A percentile compares a stretch with the other conserved stretches of the same genome.
Conservation (phyloP, 30 jellyfish, hydroid and myxozoan species). For the Mastigias papua region DNA sequence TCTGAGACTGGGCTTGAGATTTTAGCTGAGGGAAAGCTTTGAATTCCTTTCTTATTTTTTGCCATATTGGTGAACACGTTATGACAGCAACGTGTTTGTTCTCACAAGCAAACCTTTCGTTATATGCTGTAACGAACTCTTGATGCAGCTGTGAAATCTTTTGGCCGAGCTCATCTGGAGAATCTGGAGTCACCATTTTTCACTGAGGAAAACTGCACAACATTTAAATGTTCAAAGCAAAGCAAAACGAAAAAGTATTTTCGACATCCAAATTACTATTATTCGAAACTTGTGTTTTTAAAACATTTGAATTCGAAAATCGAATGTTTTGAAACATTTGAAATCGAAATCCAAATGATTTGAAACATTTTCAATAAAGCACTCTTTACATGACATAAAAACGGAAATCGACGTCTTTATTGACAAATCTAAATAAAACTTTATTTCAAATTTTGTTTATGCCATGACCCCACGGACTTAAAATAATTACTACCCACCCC, state of each 20-base stretch:
- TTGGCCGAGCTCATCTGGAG: constrained; percentile 44
- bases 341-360: too few species aligned
- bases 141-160: constrained; percentile 53
- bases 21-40: constrained; percentile 34
- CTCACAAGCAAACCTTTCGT: constrained; percentile 41
- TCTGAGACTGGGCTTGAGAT: constrained; percentile 32
- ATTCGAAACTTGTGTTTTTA: constrained; percentile 22
- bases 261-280: constrained; percentile 17
- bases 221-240: constrained; percentile 35
- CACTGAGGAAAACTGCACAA: constrained; percentile 41
- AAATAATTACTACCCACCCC: constrained; percentile 56
- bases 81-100: constrained; percentile 43
- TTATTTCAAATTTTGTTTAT: constrained; percentile 12
- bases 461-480: constrained; percentile 41
- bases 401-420: constrained; percentile 11
- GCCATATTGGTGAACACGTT: constrained; percentile 1
- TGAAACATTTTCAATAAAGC: constrained; percentile 31
- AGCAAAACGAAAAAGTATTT: constrained; percentile 23
- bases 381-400: constrained; percentile 30
- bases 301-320: constrained; percentile 33
- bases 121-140: constrained; percentile 30
- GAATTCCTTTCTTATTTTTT: constrained; percentile 20
- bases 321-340: constrained; percentile 21
- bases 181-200: constrained; percentile 48
- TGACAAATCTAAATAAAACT: constrained; percentile 14